Conservation (phyloP, 2,888 invertebrate genomes). For the Noctua fimbriata region DNA sequence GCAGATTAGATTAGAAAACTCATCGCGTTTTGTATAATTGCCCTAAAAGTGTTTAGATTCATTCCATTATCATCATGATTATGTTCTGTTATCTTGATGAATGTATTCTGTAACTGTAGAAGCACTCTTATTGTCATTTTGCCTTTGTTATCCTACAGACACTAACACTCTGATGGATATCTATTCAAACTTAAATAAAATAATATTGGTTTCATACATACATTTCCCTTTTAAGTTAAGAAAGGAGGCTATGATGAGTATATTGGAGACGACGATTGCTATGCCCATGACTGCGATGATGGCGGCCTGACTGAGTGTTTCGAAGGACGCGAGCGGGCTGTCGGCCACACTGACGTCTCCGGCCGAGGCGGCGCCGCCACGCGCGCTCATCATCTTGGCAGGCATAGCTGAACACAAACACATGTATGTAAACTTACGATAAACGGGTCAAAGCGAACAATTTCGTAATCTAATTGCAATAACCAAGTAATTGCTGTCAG, state of each 20-base stretch:
- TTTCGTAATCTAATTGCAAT: background rate
- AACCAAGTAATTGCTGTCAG: background rate
- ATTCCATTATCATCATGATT: background rate
- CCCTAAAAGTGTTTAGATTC: background rate
- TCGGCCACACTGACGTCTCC: conserved; percentile 84
- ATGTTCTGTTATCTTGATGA: background rate
- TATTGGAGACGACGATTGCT: conserved; percentile 96
- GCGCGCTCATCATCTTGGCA: conserved; percentile 79
- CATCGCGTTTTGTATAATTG: background rate
- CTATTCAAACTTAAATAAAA: background rate
- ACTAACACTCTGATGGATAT: background rate
- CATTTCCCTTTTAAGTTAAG: conserved; percentile 95
- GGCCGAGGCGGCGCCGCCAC: conserved; percentile 72
- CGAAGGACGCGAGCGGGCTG: conserved; percentile 82
- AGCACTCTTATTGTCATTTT: background rate
- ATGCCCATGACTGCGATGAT: conserved; percentile 97
- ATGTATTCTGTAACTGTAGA: background rate
- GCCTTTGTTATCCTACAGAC: background rate
- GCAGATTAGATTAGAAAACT: background rate
- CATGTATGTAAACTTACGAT: background rate
- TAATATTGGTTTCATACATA: conserved; percentile 24
- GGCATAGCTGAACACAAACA: conserved; percentile 76
- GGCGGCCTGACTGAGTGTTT: conserved; percentile 95
- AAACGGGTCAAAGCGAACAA: background rate
- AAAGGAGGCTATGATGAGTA: conserved; percentile 97